Evolutionary conservation across 2,113 vertebrate genomes (phyloP), one percentile per base, ranked within the genome.

Genomic region (Connochaetes taurinus): DNA sequence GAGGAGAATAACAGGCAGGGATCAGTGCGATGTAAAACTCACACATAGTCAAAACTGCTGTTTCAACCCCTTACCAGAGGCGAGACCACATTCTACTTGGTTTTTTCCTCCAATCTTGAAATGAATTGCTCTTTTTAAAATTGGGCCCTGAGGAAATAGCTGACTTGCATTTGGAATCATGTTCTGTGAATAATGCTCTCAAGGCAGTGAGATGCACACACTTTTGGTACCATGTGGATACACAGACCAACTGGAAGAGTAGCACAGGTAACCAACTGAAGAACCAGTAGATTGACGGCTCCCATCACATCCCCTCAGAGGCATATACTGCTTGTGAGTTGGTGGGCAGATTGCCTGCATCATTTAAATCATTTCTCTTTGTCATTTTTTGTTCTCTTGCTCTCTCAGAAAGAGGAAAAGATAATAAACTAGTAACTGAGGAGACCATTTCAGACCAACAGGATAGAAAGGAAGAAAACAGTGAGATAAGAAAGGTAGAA

Each of bases 321-420:
- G 45, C 58, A 6, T 40, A 14, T 57, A 58, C n/a, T 89, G 40
- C 55, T 29, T 31, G 36, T 25, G 53, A 27, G 25, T n/a, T 81
- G 10, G 50, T 36, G 67, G 53, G 40, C 55, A 87, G 88, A 90
- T 40, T 85, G 64, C 29, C 50, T 57, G 45, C n/a, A 13, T 80
- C 13, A 10, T 60, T 87, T 78, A 71, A 45, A 45, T 96, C 33
- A 71, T 85, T 91, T 90, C 21, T 67, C 60, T 74, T 47, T 86
- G 58, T 64, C 43, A 12, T 43, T 76, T 11, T 82, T 92, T 71
- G 47, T 89, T 82, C 52, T 91, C 78, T 95, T 84, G 31, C 25
- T 57, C 16, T 64, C 96, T 80, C 47, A 40, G 71, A 95, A 97
- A 92, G n/a, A 95, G 60, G 53, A 89, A 92, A 88, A 91, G 36